Evolutionary conservation across 2,888 invertebrate genomes (phyloP).

Genomic region (Dendrolimus pini): DNA sequence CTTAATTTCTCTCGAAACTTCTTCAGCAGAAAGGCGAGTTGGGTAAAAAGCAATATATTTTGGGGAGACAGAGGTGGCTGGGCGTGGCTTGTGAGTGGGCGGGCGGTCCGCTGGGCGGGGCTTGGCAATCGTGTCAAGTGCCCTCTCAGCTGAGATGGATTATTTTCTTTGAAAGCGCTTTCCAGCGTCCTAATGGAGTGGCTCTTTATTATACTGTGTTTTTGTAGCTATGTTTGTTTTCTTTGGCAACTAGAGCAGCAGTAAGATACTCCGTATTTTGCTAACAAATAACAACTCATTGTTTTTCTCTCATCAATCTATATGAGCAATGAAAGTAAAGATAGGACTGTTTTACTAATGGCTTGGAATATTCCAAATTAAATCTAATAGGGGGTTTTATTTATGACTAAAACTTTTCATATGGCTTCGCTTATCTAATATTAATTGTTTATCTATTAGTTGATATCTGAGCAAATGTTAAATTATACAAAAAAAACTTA

Average conservation of each 20-base stretch:
- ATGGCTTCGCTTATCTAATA: too few relatives aligned
- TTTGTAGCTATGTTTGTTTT: background rate
- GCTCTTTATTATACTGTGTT: slow-evolving; percentile 11
- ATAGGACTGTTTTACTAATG: too few relatives aligned
- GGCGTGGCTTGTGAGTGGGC: slow-evolving; percentile 32
- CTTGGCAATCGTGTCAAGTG: slow-evolving; percentile 49
- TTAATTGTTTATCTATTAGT: too few relatives aligned
- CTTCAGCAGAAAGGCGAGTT: background rate
- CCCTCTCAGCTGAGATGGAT: slow-evolving; percentile 21
- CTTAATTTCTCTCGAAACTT: background rate
- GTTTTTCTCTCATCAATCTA: too few relatives aligned
- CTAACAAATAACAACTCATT: background rate
- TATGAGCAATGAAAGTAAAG: too few relatives aligned
- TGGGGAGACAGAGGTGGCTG: slow-evolving; percentile 19
- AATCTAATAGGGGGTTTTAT: too few relatives aligned
- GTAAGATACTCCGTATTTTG: background rate
- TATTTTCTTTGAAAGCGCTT: slow-evolving; percentile 38
- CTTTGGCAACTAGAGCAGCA: background rate
- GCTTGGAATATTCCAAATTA: too few relatives aligned
- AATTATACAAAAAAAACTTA: too few relatives aligned
- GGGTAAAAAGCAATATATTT: slow-evolving; percentile 7
- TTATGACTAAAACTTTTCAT: too few relatives aligned
- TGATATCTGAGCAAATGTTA: too few relatives aligned
- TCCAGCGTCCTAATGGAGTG: slow-evolving; percentile 26
- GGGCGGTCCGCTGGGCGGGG: slow-evolving; percentile 40